phyloP scores from a whole-genome alignment of 2,888 invertebrate genomes.

The Pseudeuparius sepicola region DNA sequence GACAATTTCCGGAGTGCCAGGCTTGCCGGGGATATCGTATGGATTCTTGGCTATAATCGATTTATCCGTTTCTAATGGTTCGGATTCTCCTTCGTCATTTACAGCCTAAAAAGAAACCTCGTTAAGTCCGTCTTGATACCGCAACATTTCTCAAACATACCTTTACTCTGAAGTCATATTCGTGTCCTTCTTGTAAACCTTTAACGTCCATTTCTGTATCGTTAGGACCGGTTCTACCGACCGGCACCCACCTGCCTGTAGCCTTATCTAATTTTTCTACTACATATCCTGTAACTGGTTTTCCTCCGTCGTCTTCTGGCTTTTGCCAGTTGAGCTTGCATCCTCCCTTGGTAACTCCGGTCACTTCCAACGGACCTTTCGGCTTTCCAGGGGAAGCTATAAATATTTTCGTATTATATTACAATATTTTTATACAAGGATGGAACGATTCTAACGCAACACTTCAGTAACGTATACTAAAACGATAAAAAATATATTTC shows the following conservation, averaged over 20 bases:
- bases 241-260: constrained; percentile 89
- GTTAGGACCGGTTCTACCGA: constrained; percentile 74
- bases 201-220: constrained; percentile 82
- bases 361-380: constrained; percentile 79
- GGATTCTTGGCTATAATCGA: constrained; percentile 93
- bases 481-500: no score
- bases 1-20: constrained; percentile 73
- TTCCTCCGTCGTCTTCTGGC: constrained; percentile 91
- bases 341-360: constrained; percentile 80
- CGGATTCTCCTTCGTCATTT: constrained; percentile 91
- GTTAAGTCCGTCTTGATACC: no score
- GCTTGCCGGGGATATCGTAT: constrained; percentile 78
- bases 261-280: constrained; percentile 89
- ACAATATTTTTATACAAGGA: no score
- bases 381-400: constrained; percentile 74
- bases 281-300: constrained; percentile 83
- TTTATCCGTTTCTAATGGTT: constrained; percentile 86
- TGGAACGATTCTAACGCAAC: no score
- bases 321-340: constrained; percentile 90
- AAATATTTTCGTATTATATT: no score
- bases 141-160: no score
- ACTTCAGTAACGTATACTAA: no score
- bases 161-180: constrained; percentile 88
- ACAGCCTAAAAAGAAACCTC: no score
- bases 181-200: constrained; percentile 83